Base-by-base conservation (phyloP, 2,797 vertebrate species). In the Microctenopoma steveboyesi region DNA sequence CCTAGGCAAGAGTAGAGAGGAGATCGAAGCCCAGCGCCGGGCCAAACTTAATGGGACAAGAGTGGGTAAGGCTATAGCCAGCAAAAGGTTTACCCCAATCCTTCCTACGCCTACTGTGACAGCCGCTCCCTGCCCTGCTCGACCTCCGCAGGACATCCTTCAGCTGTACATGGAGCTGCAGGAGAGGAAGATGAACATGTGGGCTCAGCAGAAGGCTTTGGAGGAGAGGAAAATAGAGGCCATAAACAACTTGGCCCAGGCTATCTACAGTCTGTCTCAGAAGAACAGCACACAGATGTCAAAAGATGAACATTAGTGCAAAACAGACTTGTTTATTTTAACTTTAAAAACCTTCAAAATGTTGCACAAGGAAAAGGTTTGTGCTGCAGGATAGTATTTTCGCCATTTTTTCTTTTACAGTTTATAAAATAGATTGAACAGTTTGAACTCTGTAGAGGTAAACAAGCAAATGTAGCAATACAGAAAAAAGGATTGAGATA, bases 101-200 rank as follows among this genome's bases (percentile, higher is more conserved):
- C 92, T 94, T 7, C 94, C 94, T 8, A 93, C 91, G 0, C 93
- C 92, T 7, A 69, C 89, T 1, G n/a, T 69, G 0, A 59, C 78
- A 0, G 61, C 86, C 0, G 28, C 90, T 0, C n/a, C 89, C 57
- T 77, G 82, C 67, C 13, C 75, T 0, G 15, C 80, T 48, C 74
- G 89, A 14, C 93, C 93, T 13, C 92, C 93, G 0, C 93, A 93
- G 83, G 93, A 95, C 35, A 68, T 94, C 52, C 86, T 94, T 13
- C 94, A 95, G 79, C 81, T 95, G 27, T 95, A 95, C 86, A 88
- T 95, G 92, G 94, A 95, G 87, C 89, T 94, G 65, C 94, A 95
- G 58, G 94, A 94, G 86, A 91, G 93, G 80, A 94, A 94, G 85
- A 86, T 95, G 88, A 94, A 92, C 86, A 93, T 94, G 93, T 95